Conservation (phyloP, 2,797 vertebrate genomes). For the Gouania willdenowi region DNA sequence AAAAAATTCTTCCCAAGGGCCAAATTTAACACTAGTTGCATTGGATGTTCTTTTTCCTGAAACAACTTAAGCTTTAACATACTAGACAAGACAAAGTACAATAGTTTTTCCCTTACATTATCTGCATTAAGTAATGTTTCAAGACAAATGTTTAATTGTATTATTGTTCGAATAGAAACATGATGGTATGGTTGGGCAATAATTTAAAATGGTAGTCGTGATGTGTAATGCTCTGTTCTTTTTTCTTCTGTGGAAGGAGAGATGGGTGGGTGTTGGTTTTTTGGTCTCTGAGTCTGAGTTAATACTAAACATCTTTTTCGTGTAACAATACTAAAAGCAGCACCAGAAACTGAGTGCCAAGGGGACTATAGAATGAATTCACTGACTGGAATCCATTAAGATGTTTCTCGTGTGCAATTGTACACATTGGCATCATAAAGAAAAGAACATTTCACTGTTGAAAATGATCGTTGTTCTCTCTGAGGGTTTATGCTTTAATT, state of each 20-base stretch:
- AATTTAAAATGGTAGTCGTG: no score
- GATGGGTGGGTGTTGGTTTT: slow-evolving; percentile 29
- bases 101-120: no score
- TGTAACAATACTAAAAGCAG: slow-evolving; percentile 35
- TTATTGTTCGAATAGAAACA: no score
- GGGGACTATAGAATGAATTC: slow-evolving; percentile 14
- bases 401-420: slow-evolving; percentile 9
- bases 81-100: no score
- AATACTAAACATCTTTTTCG: slow-evolving; percentile 57
- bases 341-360: slow-evolving; percentile 11
- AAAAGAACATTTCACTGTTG: slow-evolving; percentile 20
- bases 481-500: slow-evolving; percentile 13
- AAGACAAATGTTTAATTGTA: no score
- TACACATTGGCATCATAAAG: slow-evolving; percentile 8
- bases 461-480: slow-evolving; percentile 38
- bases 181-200: no score
- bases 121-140: no score
- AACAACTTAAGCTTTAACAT: no score
- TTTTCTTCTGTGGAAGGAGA: slow-evolving; percentile 9
- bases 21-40: no score
- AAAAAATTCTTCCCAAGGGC: no score
- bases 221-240: no score
- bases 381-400: slow-evolving; percentile 35
- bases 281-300: slow-evolving; percentile 23
- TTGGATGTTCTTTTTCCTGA: no score